Evolutionary conservation across 1,140 invertebrate genomes (phyloP), one percentile per base, ranked within the genome.

Genomic region (Pomacea maculata): DNA sequence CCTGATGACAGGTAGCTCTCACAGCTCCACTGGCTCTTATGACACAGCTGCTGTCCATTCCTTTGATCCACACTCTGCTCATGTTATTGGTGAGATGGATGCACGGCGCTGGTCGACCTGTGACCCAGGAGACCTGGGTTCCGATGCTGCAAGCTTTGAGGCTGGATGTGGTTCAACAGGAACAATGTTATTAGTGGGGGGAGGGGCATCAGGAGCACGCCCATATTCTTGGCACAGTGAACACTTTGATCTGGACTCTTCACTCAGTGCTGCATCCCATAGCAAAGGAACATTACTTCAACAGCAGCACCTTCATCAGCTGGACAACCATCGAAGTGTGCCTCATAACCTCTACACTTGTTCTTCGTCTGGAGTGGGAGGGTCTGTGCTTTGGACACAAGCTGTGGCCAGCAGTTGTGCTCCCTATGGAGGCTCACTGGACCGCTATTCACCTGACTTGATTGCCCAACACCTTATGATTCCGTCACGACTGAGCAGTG

Each of bases 181-280:
- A 0, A 85, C 86, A 1, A 84, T 87, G 84, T 61, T 86, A 72
- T 83, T 86, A 10, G 81, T 86, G 15, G 83, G 82, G 45, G 82
- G 84, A 12, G 71, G 71, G 3, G 84, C 83, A 65, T 80, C 85
- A 12, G 71, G 71, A 1, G 84, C 83, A 63, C 81, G 89, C n/a
- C 89, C 89, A 0, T 88, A 88, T 75, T 89, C 87, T 75, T 90
- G 89, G 89, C 88, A 90, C 72, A 88, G 87, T 83, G 89, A 90
- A 79, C 86, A 83, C 72, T 90, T 90, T 83, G 87, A 90, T 65
- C 78, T 90, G n/a, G 88, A 90, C 80, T 71, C 83, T 54, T 83
- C 85, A 21, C 68, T 87, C 74, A 78, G 21, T 45, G 65, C 77
- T 54, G 61, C 70, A 8, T 54, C 77, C 7, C 64, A 65, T 7